Conservation (phyloP, 2,797 vertebrate species). For the Lagodon rhomboides region DNA sequence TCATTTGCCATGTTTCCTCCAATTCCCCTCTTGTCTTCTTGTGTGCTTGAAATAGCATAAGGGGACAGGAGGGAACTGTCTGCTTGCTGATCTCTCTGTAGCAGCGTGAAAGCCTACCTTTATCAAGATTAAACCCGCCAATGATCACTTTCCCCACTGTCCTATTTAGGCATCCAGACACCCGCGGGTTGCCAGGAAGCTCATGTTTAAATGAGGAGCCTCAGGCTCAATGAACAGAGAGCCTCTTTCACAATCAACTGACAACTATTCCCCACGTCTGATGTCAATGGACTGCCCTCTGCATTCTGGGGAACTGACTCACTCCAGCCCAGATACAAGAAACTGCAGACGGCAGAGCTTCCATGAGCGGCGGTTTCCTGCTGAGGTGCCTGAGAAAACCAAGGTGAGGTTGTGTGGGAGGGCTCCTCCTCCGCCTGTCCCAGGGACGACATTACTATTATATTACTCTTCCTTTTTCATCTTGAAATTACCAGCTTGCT, state of each 20-base stretch:
- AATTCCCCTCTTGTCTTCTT: constrained; percentile 50
- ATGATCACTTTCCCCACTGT: constrained; percentile 79
- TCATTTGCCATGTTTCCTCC: constrained; percentile 60
- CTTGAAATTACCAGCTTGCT: constrained; percentile 50
- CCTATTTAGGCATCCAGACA: constrained; percentile 78
- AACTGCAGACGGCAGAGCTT: constrained; percentile 63
- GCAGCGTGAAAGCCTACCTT: constrained; percentile 77
- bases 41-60: constrained; percentile 64
- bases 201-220: constrained; percentile 84
- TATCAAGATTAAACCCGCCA: constrained; percentile 78
- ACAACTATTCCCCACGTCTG: constrained; percentile 80
- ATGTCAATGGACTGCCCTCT: constrained; percentile 81
- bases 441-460: constrained; percentile 61
- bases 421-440: constrained; percentile 64
- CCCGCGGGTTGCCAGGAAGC: constrained; percentile 79
- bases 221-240: constrained; percentile 80
- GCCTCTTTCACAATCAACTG: constrained; percentile 83
- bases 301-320: constrained; percentile 80
- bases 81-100: constrained; percentile 52
- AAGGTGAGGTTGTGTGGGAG: constrained; percentile 76
- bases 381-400: constrained; percentile 65
- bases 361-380: constrained; percentile 65
- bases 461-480: constrained; percentile 59
- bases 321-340: constrained; percentile 67
- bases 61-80: constrained; percentile 49